Evolutionary conservation across 2,113 vertebrate species (phyloP), one percentile per base, ranked within the genome.

Genomic region (Turnix velox): DNA sequence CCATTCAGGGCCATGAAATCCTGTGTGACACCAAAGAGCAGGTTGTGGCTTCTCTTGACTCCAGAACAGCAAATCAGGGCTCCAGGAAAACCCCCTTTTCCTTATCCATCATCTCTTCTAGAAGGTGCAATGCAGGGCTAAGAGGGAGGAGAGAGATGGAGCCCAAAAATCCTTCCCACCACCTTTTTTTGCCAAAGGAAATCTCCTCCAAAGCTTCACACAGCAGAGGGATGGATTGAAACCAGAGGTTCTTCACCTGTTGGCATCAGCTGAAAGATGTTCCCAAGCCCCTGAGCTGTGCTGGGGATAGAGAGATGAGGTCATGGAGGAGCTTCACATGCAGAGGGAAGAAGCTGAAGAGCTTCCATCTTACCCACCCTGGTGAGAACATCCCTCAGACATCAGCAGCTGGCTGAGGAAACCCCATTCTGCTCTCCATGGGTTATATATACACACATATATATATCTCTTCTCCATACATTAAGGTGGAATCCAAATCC

Each of bases 1-100:
- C 12, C 37, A 14, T 0, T 17, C n/a, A 2, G 1, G 5, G 39
- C n/a, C 10, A 35, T 0, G 14, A 15, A 3, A 1, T 12, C 28
- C 58, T 4, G 20, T 1, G 42, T 13, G 42, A 28, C n/a, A n/a
- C 16, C 35, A 3, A 37, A 35, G 20, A 49, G 72, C 55, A 1
- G 49, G 14, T 1, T 1, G 2, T 2, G 6, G 37, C 55, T 18
- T 2, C 68, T n/a, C 82, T 10, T 10, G 4, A 12, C 65, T 51
- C 37, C 40, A 1, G 45, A n/a, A n/a, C 46, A 33, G 40, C 52
- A 28, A 48, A 77, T 20, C 13, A 4, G 23, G 0, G 12, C 35
- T 30, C 46, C 12, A 4, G 11, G 42, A 33, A 18, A 42, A 43
- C 14, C 51, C 57, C 14, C 35, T 4, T 0, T 9, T 55, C 54